Base-by-base conservation (phyloP, 2,888 invertebrate species). In the Acleris cristana region DNA sequence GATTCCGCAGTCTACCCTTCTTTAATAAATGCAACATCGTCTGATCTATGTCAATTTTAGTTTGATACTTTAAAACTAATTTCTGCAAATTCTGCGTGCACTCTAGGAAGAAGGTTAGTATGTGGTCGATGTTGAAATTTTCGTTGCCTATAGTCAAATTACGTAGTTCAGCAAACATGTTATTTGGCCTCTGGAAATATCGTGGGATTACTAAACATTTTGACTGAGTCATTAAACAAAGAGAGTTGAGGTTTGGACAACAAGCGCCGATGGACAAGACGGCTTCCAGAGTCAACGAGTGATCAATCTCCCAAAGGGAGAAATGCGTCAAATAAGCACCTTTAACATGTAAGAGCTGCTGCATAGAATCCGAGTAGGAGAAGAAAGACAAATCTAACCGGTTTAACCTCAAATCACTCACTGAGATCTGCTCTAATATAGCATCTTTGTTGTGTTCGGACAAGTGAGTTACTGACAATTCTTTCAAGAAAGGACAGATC, bases 211-310 rank as follows among this genome's bases (percentile, higher is more conserved):
- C 78, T 69, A 93, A 78, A 71, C 81, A 82, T 66, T 83, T 85
- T 0, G 93, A 92, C 69, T 90, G 91, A 8, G 92, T 92, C 76
- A 91, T 87, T 8, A 93, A 76, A 71, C 87, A 88, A n/a, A 93
- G 80, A 2, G 85, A 85, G 23, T 72, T 79, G 6, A 93, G 80
- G 69, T 92, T 89, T 18, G 92, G 92, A 73, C 93, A 93, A 75
- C 79, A 84, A 21, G 72, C 75, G 8, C 93, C 93, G 52, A 93
- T 83, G 3, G 84, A 81, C 23, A 91, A 55, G 3, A 93, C 76
- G 5, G 88, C 85, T 51, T 92, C 90, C 34, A 91, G 78, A 63
- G 82, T 87, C 55, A 93, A 73, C 0, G 88, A 85, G 70, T 90
- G 86, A 49, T 93, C 92, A 7, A 88, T 88, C 72, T 93, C 93